phyloP scores from a whole-genome alignment of 2,113 vertebrate genomes.

The Epinephelus lanceolatus region DNA sequence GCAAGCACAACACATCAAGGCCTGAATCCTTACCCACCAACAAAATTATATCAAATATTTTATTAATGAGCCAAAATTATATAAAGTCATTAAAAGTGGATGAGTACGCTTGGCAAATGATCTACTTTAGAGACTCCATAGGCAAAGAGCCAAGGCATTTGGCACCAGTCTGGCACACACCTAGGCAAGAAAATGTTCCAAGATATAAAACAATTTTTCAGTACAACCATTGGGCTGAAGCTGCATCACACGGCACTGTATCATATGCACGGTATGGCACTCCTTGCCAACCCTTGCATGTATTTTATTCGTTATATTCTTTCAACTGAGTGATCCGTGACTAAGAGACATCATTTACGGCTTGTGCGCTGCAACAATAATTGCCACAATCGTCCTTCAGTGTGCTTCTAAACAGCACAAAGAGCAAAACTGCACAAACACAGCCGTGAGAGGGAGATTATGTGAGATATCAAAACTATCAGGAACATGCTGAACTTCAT shows the following conservation, averaged over 20 bases:
- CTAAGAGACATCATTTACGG: conserved; percentile 25
- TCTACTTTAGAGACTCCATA: conserved; percentile 58
- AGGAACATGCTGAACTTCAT: conserved; percentile 23
- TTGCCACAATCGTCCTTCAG: conserved; percentile 22
- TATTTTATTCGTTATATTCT: conserved; percentile 49
- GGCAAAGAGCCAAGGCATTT: conserved; percentile 67
- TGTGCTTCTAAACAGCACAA: conserved; percentile 33
- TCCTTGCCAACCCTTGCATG: neutral
- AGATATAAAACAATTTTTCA: conserved; percentile 30
- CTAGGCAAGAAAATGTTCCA: conserved; percentile 50
- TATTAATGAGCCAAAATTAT: conserved; percentile 82
- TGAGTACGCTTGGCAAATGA: conserved; percentile 74
- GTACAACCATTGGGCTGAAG: conserved; percentile 14
- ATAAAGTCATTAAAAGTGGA: conserved; percentile 84
- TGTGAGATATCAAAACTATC: conserved; percentile 7
- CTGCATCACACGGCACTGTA: conserved; percentile 14
- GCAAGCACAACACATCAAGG: conserved; percentile 67
- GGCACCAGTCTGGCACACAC: conserved; percentile 67
- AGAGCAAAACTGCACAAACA: conserved; percentile 16
- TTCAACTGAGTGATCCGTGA: conserved; percentile 36
- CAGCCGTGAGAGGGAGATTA: conserved; percentile 5
- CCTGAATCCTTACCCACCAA: conserved; percentile 66
- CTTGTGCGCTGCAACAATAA: conserved; percentile 26
- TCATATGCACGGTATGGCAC: conserved; percentile 15
- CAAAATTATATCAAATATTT: conserved; percentile 80